Evolutionary conservation across 2,797 vertebrate species (phyloP), one percentile per base, ranked within the genome.

Genomic region (Cossypha dichroa): DNA sequence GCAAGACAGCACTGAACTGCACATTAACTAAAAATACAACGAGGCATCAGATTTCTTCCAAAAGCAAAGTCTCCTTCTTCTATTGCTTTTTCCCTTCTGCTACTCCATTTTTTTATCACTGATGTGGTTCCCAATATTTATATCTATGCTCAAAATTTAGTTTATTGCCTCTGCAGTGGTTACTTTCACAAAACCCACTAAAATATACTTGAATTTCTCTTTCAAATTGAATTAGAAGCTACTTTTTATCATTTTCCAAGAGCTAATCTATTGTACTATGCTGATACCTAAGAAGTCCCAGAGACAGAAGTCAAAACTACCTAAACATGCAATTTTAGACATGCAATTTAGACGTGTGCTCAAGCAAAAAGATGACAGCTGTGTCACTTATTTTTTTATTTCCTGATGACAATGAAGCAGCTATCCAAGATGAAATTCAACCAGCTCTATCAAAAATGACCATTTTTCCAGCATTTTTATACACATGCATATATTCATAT

Each of bases 21-120:
- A 76, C 25, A 48, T 77, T 58, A 90, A 69, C 58, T 91, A 83
- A 85, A 91, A 88, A 74, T 52, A n/a, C 2, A 88, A 43, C 2
- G 1, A 76, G 23, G 58, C 9, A 87, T 74, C 77, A 69, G 17
- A 88, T 80, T 60, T 72, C 41, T 92, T 74, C 43, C 46, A 88
- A 88, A 87, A 89, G 33, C 31, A 16, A 75, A 46, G 15, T 29
- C 79, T 76, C 43, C 38, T 78, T 58, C 28, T 60, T 48, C 29
- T 46, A 18, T 21, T 87, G 3, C 26, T 79, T 91, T 66, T 46
- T 1, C 13, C 29, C 22, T 82, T 33, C 19, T 76, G 33, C 40
- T 80, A 10, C 31, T 80, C 38, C 28, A 5, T 49, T 85, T 83
- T 55, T 84, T 60, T 64, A 66, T 51, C 28, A 64, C 48, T 64